These are phyloP conservation scores for Edolisoma coerulescens DNA, from an alignment of 2,113 vertebrate genomes.

Conservation along the genomic window DNA sequence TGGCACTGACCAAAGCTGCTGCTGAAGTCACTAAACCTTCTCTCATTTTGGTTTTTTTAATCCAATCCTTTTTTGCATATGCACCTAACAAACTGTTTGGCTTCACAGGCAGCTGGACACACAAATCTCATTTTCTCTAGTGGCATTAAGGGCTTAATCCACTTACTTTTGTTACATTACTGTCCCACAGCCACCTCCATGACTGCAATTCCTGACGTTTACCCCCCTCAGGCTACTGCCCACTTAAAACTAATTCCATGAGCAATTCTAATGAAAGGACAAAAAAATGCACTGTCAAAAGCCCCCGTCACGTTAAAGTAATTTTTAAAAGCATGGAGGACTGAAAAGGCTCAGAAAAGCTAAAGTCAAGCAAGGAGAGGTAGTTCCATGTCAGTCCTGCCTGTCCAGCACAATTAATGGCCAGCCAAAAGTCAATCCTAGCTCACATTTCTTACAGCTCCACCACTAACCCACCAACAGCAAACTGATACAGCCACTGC, in stretches of 20 bases:
- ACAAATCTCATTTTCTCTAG: background rate
- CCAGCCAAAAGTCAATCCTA: background rate
- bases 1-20: background rate
- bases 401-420: background rate
- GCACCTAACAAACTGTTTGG: background rate
- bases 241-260: background rate
- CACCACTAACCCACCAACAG: background rate
- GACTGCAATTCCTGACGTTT: background rate
- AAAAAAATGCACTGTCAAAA: background rate
- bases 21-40: background rate
- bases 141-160: background rate
- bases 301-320: fast-evolving
- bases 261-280: background rate
- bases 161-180: background rate
- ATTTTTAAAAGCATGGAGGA: background rate
- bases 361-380: background rate
- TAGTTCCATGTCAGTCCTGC: background rate
- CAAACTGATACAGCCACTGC: background rate
- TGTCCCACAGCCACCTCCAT: background rate
- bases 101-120: background rate
- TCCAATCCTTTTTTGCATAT: background rate
- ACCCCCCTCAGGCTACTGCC: background rate
- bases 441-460: background rate
- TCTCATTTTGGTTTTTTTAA: background rate
- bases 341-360: background rate